Percentiles rank a stretch among this genome's conserved stretches.
These are phyloP conservation scores for Teleogryllus oceanicus DNA, from an alignment of 2,888 invertebrate species.

Conservation along the genomic window DNA sequence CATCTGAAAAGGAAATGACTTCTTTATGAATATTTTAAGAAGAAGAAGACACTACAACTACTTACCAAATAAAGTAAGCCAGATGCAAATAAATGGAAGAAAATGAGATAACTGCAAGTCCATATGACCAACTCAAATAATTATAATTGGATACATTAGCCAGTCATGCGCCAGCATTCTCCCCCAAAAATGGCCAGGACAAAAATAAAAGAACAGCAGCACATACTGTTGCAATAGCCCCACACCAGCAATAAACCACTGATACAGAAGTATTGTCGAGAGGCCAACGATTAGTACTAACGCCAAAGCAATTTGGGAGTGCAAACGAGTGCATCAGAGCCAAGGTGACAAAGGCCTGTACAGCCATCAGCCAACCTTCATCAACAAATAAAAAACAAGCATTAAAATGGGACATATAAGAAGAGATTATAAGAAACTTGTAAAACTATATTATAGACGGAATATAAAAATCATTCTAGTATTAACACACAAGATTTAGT, in stretches of 20 bases:
- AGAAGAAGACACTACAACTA: slow-evolving; percentile 22
- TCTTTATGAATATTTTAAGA: background rate
- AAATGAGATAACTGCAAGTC: slow-evolving; percentile 78
- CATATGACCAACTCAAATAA: slow-evolving; percentile 91
- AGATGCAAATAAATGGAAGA: slow-evolving; percentile 63
- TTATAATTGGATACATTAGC: slow-evolving; percentile 91
- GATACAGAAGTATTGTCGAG: slow-evolving; percentile 74
- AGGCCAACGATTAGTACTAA: slow-evolving; percentile 77
- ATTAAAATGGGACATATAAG: background rate
- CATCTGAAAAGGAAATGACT: too few species aligned
- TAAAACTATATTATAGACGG: background rate
- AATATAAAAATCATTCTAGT: background rate
- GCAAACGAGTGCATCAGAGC: slow-evolving; percentile 74
- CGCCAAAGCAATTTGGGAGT: slow-evolving; percentile 71
- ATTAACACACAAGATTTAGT: background rate
- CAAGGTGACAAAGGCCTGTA: slow-evolving; percentile 86
- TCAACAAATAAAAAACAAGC: slow-evolving; percentile 33
- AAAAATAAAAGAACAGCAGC: slow-evolving; percentile 76
- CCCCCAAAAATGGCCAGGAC: slow-evolving; percentile 81
- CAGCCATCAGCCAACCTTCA: slow-evolving; percentile 83
- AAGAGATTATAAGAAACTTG: background rate
- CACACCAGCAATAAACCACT: slow-evolving; percentile 69
- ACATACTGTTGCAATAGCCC: slow-evolving; percentile 62
- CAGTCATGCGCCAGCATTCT: slow-evolving; percentile 87
- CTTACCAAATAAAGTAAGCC: slow-evolving; percentile 61